phyloP scores from a whole-genome alignment of 2,113 vertebrate genomes.

The Phocoena phocoena region DNA sequence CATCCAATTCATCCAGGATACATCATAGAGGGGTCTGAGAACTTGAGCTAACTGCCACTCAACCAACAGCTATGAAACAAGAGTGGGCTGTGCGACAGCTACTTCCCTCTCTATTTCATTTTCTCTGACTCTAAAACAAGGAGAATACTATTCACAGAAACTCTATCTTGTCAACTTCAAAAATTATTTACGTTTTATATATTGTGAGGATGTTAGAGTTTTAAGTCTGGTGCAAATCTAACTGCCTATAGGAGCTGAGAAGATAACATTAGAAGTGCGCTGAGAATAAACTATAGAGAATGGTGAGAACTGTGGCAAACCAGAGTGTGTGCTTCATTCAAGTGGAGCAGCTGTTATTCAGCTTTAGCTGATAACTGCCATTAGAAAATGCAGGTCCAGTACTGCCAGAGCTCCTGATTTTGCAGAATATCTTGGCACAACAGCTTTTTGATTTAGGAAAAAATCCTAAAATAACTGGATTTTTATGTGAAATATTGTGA shows the following conservation, averaged over 20 bases:
- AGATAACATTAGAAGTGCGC: background rate
- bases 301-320: background rate
- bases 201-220: background rate
- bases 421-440: conserved; percentile 17
- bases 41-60: background rate
- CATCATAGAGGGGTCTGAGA: background rate
- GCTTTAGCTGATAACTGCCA: background rate
- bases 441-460: background rate
- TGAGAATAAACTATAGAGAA: background rate
- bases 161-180: background rate
- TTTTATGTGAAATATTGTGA: conserved; percentile 19
- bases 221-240: background rate
- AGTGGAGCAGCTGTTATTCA: background rate
- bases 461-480: background rate
- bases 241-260: background rate
- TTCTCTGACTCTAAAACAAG: background rate
- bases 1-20: background rate
- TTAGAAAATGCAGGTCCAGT: background rate
- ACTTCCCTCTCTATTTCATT: background rate
- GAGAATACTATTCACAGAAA: background rate
- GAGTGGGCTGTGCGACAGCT: background rate
- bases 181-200: background rate
- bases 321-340: background rate
- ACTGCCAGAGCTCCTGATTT: background rate
- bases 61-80: conserved; percentile 14